Conservation (phyloP, 1,140 invertebrate species). For the Platyscapa corneri region DNA sequence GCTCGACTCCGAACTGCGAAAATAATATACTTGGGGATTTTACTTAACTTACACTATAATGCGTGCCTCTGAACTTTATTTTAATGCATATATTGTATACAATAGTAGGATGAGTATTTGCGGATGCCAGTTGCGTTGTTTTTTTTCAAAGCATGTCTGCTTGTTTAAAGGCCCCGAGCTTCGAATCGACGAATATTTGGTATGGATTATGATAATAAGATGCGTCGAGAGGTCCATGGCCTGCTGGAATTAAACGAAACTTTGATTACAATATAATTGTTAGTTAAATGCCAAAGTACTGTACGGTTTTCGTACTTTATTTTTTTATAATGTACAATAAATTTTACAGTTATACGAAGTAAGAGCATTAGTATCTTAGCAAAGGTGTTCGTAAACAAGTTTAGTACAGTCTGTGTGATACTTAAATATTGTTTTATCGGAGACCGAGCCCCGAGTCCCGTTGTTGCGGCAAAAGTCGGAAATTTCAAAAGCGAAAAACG, state of each 20-base stretch:
- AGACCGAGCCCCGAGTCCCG: neutral
- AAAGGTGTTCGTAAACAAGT: neutral
- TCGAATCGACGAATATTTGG: too few species aligned
- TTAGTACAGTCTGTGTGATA: neutral
- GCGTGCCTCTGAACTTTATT: neutral
- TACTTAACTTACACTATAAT: slow-evolving; percentile 9
- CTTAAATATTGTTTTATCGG: neutral
- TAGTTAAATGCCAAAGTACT: neutral
- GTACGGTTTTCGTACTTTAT: slow-evolving; percentile 15
- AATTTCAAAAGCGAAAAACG: slow-evolving; percentile 12
- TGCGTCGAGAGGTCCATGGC: neutral
- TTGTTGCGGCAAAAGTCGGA: neutral
- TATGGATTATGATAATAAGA: neutral
- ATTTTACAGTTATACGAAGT: slow-evolving; percentile 3
- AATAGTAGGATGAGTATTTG: neutral
- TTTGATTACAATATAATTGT: neutral
- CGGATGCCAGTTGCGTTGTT: neutral
- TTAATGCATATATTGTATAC: too few species aligned
- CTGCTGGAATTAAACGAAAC: neutral
- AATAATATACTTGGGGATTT: neutral
- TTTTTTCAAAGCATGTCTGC: neutral
- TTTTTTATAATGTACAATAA: slow-evolving; percentile 16
- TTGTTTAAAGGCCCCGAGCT: too few species aligned
- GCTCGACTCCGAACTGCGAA: neutral
- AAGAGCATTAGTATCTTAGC: neutral